These are phyloP conservation scores for Elaphurus davidianus DNA, from an alignment of 2,113 vertebrate species.

Conservation along the genomic window DNA sequence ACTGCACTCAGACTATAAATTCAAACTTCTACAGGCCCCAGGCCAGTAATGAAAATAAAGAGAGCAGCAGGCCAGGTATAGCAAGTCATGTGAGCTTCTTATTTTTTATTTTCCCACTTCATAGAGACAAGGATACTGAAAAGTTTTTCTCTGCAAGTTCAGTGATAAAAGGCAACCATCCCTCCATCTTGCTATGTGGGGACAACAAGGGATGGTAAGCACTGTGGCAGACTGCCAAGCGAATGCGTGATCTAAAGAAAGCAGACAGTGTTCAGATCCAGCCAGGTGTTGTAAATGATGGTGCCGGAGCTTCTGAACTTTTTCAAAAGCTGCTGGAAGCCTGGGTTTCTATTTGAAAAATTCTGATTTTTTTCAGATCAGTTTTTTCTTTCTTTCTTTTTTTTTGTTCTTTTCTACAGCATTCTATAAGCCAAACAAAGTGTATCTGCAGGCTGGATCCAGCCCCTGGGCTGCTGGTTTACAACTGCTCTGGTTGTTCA, in stretches of 20 bases:
- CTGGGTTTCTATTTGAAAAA: conserved; percentile 17
- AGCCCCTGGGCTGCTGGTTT: background rate
- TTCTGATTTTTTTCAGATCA: background rate
- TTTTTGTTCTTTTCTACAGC: background rate
- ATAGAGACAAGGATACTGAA: background rate
- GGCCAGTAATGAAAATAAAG: background rate
- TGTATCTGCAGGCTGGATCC: background rate
- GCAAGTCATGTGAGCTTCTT: background rate
- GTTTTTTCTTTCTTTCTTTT: background rate
- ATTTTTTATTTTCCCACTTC: background rate
- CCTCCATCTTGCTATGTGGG: background rate
- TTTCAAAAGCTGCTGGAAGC: background rate
- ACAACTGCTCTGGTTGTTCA: background rate
- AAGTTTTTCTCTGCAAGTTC: background rate
- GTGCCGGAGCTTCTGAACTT: background rate
- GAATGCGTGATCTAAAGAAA: background rate
- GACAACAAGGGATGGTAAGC: background rate
- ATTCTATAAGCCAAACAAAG: background rate
- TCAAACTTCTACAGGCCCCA: background rate
- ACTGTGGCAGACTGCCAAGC: background rate
- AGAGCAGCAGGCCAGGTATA: background rate
- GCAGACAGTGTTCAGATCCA: background rate
- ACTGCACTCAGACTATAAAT: background rate
- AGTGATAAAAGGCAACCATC: background rate
- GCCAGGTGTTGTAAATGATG: background rate